Evolutionary conservation across 2,797 vertebrate genomes (phyloP).

Genomic region (Basileuterus tristriatus): DNA sequence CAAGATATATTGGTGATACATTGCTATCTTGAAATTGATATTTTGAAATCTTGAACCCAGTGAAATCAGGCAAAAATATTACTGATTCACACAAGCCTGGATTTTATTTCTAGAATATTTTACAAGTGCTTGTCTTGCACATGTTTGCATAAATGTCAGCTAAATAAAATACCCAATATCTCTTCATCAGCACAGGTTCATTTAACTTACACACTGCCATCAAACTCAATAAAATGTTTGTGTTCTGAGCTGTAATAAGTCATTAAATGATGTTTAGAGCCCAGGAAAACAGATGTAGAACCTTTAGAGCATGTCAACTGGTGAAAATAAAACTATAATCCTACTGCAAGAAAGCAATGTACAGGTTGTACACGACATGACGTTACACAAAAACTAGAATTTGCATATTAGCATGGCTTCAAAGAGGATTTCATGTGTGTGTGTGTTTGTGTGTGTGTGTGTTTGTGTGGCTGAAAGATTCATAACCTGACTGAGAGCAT

Average conservation of each 20-base stretch:
- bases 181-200: not conserved
- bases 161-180: not conserved
- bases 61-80: not conserved
- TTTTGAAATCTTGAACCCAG: not conserved
- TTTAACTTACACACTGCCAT: not conserved
- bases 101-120: not conserved
- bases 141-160: not conserved
- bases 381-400: not conserved
- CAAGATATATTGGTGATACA: not conserved
- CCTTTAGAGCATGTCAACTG: not conserved
- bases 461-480: not conserved
- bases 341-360: not conserved
- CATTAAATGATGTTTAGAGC: slow-evolving; percentile 44
- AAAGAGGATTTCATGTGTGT: not conserved
- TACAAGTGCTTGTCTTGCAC: not conserved
- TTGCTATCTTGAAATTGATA: too few relatives aligned
- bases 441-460: not conserved
- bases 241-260: slow-evolving; percentile 24
- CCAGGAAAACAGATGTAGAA: slow-evolving; percentile 44
- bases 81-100: not conserved
- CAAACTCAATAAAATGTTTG: slow-evolving; percentile 3
- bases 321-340: slow-evolving; percentile 26
- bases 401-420: not conserved
- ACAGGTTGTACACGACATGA: not conserved
- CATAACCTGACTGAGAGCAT: not conserved